Percentiles rank a stretch among this genome's conserved stretches.
Conservation (phyloP, 2,888 invertebrate species). For the Liposcelis brunnea region DNA sequence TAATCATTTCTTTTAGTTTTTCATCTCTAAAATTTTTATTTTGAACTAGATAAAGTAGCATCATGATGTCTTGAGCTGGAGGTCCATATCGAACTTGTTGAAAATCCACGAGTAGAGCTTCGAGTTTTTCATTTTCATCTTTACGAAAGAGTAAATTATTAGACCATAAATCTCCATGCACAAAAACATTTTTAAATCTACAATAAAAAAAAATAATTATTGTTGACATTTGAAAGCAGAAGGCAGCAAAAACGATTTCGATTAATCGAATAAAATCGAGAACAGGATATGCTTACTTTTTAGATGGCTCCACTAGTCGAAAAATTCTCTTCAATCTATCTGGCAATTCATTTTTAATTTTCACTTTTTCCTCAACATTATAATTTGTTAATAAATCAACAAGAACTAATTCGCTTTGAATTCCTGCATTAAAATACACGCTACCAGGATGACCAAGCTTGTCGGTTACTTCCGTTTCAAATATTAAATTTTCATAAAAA, state of each 20-base stretch:
- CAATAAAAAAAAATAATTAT: too few species aligned
- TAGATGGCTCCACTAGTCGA: background rate
- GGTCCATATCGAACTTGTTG: conserved; percentile 25
- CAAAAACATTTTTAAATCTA: too few species aligned
- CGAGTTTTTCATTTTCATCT: too few species aligned
- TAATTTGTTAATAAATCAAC: background rate
- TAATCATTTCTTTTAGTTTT: background rate
- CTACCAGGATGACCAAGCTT: background rate
- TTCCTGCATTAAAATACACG: background rate
- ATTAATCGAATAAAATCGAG: too few species aligned
- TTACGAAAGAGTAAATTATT: too few species aligned
- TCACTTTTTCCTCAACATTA: background rate
- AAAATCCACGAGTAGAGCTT: too few species aligned
- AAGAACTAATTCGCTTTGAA: background rate
- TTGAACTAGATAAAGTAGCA: conserved; percentile 21
- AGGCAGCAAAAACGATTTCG: too few species aligned
- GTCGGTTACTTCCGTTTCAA: background rate
- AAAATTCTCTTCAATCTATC: background rate
- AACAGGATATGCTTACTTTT: conserved; percentile 2
- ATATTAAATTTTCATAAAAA: background rate
- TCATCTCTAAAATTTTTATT: background rate
- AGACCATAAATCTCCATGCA: too few species aligned
- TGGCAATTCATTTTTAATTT: background rate
- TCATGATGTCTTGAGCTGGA: conserved; percentile 43
- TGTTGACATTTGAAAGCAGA: too few species aligned